These are phyloP conservation scores for Nasonia giraulti DNA, from an alignment of 1,140 invertebrate species.

Conservation along the genomic window DNA sequence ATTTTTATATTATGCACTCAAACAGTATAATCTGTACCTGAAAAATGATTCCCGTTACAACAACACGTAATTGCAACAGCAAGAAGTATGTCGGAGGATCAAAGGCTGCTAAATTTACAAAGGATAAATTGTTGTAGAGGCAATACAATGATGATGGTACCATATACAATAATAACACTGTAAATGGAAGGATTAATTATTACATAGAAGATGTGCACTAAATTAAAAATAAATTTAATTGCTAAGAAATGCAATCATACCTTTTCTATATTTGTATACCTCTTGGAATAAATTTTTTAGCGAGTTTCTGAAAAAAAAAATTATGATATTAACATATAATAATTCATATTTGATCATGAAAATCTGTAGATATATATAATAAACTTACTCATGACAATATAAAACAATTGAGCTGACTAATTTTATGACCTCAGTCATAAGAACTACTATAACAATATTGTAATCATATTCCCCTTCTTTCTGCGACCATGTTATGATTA, in stretches of 20 bases:
- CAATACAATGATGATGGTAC: constrained; percentile 94
- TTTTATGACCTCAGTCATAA: constrained; percentile 92
- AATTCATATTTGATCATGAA: not conserved
- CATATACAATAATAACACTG: constrained; percentile 89
- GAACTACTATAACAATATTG: constrained; percentile 90
- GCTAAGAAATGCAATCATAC: constrained; percentile 48
- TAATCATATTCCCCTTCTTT: constrained; percentile 89
- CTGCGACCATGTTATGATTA: constrained; percentile 93
- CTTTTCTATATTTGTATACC: constrained; percentile 76
- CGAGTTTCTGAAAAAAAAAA: constrained; percentile 71
- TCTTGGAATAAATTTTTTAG: constrained; percentile 74
- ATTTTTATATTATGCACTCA: constrained; percentile 41
- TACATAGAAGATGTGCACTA: not conserved
- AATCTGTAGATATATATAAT: not conserved
- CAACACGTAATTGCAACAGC: constrained; percentile 93
- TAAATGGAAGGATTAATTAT: constrained; percentile 56
- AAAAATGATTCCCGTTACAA: constrained; percentile 93
- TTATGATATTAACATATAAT: constrained; percentile 2
- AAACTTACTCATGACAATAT: constrained; percentile 83
- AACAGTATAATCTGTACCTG: constrained; percentile 79
- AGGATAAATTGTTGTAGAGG: constrained; percentile 96
- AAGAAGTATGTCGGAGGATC: constrained; percentile 97
- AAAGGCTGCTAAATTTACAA: constrained; percentile 91
- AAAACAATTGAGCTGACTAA: constrained; percentile 82
- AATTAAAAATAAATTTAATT: constrained; percentile 5